Conservation (phyloP, 2,113 vertebrate species). For the Nerophis lumbriciformis region DNA sequence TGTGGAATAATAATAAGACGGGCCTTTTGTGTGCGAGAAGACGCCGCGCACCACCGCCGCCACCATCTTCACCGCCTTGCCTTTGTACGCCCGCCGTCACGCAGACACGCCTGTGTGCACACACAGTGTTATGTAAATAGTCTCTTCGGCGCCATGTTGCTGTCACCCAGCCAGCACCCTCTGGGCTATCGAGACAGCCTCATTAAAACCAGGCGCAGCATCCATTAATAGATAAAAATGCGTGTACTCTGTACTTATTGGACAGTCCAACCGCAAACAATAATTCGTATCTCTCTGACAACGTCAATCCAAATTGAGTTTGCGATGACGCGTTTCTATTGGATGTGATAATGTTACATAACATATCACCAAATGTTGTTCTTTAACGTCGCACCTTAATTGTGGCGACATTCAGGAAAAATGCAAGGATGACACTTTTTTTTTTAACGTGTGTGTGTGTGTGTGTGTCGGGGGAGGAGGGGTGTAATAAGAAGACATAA, state of each 20-base stretch:
- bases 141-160: slow-evolving; percentile 63
- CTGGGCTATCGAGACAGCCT: slow-evolving; percentile 68
- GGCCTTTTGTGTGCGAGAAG: slow-evolving; percentile 54
- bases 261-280: slow-evolving; percentile 10
- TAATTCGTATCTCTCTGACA: no score
- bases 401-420: no score
- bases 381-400: no score
- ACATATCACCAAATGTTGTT: no score
- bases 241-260: neutral
- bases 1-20: slow-evolving; percentile 63
- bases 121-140: slow-evolving; percentile 75
- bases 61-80: slow-evolving; percentile 42
- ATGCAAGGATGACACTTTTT: no score
- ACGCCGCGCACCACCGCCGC: slow-evolving; percentile 43
- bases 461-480: no score
- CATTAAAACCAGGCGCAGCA: slow-evolving; percentile 69
- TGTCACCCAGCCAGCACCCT: slow-evolving; percentile 67
- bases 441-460: no score
- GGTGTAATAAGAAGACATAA: neutral
- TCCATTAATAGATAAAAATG: slow-evolving; percentile 62
- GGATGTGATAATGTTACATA: no score
- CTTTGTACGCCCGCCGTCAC: slow-evolving; percentile 60
- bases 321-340: no score
- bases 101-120: slow-evolving; percentile 63
- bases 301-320: no score